A percentile compares a stretch with the other conserved stretches of the same genome.
These are phyloP conservation scores for Archivesica marissinica DNA, from an alignment of 1,140 invertebrate genomes.

Conservation along the genomic window DNA sequence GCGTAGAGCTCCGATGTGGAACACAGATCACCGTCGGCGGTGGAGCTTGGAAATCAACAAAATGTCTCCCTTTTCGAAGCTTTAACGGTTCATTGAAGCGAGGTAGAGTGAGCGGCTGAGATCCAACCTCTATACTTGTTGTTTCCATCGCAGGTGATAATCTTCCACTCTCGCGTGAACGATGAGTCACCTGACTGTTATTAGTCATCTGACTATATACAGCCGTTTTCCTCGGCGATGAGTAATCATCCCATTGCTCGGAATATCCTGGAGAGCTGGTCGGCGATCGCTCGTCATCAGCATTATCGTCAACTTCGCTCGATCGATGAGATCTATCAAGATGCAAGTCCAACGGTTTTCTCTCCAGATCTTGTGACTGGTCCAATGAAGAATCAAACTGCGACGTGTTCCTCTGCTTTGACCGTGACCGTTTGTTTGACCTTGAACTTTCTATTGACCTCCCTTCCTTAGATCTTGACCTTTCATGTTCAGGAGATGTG, in stretches of 20 bases:
- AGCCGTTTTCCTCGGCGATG: constrained; percentile 34
- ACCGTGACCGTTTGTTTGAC: not conserved
- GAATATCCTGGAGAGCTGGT: constrained; percentile 28
- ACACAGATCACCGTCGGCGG: constrained; percentile 68
- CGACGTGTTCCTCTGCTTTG: not conserved
- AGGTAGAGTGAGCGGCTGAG: constrained; percentile 28
- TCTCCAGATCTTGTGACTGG: not conserved
- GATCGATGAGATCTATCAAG: not conserved
- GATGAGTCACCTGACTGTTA: constrained; percentile 21
- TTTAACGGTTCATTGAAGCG: constrained; percentile 58
- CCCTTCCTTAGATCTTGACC: not conserved
- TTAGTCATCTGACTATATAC: constrained; percentile 20
- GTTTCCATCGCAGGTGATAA: constrained; percentile 47
- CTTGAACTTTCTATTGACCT: not conserved
- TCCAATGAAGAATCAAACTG: constrained; percentile 14
- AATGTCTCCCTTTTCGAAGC: constrained; percentile 46
- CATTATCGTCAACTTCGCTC: not conserved
- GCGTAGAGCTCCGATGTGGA: constrained; percentile 61
- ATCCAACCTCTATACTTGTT: constrained; percentile 27
- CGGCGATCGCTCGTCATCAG: constrained; percentile 35
- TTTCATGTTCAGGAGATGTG: not conserved
- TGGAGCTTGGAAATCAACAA: constrained; percentile 56
- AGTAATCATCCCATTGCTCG: constrained; percentile 56
- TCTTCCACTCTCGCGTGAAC: constrained; percentile 55
- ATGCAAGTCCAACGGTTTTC: not conserved